Evolutionary conservation across 2,113 vertebrate species (phyloP).

Genomic region (Gallinago media): DNA sequence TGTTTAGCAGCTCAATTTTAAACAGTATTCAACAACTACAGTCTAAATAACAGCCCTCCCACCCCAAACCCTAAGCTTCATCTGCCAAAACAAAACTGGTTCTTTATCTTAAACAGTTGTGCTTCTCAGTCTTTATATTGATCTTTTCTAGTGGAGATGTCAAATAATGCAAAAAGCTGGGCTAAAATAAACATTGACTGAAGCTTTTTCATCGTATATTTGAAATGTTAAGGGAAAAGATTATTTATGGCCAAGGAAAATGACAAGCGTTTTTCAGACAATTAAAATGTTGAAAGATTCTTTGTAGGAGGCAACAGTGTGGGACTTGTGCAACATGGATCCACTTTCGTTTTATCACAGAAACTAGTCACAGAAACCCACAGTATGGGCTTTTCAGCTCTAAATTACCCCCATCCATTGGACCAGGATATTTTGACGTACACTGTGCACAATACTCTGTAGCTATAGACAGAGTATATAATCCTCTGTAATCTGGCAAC

Average conservation of each 20-base stretch:
- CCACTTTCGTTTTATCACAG: neutral
- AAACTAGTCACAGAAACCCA: neutral
- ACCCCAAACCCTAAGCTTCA: neutral
- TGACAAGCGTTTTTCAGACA: neutral
- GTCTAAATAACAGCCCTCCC: neutral
- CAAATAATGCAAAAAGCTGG: neutral
- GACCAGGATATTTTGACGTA: neutral
- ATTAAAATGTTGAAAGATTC: neutral
- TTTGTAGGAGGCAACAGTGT: neutral
- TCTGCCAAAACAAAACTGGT: neutral
- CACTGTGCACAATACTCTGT: too few species aligned
- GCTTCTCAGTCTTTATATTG: neutral
- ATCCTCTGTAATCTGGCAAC: neutral
- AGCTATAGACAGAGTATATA: neutral
- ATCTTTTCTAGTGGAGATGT: neutral
- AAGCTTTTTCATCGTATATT: neutral
- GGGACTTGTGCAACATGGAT: neutral
- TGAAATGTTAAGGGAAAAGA: neutral
- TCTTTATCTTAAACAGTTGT: neutral
- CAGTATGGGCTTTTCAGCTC: neutral
- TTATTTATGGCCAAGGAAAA: neutral
- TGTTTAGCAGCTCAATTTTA: neutral
- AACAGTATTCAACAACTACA: neutral
- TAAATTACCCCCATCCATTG: accelerated
- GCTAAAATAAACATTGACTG: neutral